Conservation (phyloP, 2,888 invertebrate genomes). For the Habroteleia sp. region DNA sequence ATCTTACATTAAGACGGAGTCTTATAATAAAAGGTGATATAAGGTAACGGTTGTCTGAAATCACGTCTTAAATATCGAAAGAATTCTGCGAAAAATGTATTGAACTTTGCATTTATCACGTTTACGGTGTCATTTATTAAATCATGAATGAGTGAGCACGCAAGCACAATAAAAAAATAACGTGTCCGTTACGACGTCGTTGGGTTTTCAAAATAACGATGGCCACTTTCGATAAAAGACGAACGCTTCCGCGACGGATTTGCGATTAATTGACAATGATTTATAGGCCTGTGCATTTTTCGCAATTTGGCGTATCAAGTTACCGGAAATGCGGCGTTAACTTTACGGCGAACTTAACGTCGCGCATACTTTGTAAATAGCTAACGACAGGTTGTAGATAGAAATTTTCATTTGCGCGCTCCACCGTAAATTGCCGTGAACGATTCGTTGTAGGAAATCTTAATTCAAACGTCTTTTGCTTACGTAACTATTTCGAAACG, state of each 20-base stretch:
- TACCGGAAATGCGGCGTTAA: slow-evolving; percentile 27
- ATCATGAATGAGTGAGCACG: too few species aligned
- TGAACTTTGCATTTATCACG: too few species aligned
- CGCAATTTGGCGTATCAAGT: slow-evolving; percentile 2
- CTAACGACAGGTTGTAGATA: slow-evolving; percentile 46
- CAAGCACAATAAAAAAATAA: too few species aligned
- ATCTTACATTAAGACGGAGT: too few species aligned
- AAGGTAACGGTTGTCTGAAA: too few species aligned
- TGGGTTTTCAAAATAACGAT: too few species aligned
- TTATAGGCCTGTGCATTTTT: slow-evolving; percentile 21
- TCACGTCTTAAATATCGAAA: too few species aligned
- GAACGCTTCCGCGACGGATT: slow-evolving; percentile 23
- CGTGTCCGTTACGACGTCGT: too few species aligned
- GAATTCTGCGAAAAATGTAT: too few species aligned
- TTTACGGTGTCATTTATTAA: too few species aligned
- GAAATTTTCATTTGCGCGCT: slow-evolving; percentile 29
- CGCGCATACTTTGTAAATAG: slow-evolving; percentile 35
- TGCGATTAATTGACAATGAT: slow-evolving; percentile 26
- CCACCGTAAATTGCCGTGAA: slow-evolving; percentile 27
- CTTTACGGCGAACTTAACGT: slow-evolving; percentile 18
- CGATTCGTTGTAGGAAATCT: slow-evolving; percentile 34
- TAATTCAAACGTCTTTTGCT: slow-evolving; percentile 23
- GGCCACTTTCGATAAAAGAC: slow-evolving; percentile 30
- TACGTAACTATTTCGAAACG: slow-evolving; percentile 26
- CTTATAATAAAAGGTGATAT: too few species aligned